These are phyloP conservation scores for Chymomyza caudatula DNA, from an alignment of 2,888 invertebrate genomes.

Conservation along the genomic window DNA sequence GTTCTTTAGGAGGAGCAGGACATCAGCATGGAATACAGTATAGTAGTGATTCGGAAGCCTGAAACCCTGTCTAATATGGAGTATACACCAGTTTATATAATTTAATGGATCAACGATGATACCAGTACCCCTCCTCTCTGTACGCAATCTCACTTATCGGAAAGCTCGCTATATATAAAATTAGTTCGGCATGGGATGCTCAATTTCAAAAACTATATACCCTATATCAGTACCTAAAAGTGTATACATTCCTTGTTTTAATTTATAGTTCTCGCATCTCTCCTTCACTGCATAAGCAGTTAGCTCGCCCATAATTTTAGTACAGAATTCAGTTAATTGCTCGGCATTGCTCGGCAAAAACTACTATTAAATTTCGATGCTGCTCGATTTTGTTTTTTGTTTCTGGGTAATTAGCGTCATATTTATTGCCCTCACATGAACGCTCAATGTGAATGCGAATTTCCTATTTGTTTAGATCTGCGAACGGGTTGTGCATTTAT, in stretches of 20 bases:
- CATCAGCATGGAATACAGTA: no score
- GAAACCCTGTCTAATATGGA: no score
- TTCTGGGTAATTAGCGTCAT: constrained; percentile 49
- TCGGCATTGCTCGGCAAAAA: no score
- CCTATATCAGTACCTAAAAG: background rate
- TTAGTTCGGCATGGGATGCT: no score
- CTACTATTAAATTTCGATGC: constrained; percentile 24
- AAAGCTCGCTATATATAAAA: no score
- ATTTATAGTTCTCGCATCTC: background rate
- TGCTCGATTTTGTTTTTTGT: constrained; percentile 5
- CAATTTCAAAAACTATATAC: no score
- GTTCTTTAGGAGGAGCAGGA: no score
- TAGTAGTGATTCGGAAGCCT: no score
- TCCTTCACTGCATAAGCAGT: background rate
- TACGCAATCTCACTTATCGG: no score
- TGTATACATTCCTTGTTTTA: background rate
- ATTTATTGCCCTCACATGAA: constrained; percentile 42
- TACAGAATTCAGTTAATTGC: constrained; percentile 38
- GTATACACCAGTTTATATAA: no score
- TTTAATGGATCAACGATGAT: no score
- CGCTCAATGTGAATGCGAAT: constrained; percentile 43
- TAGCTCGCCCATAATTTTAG: background rate
- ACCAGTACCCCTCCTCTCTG: no score
- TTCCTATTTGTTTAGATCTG: constrained; percentile 7
- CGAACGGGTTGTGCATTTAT: background rate